These are phyloP conservation scores for Athalia circularis DNA, from an alignment of 2,888 invertebrate genomes.

Conservation along the genomic window DNA sequence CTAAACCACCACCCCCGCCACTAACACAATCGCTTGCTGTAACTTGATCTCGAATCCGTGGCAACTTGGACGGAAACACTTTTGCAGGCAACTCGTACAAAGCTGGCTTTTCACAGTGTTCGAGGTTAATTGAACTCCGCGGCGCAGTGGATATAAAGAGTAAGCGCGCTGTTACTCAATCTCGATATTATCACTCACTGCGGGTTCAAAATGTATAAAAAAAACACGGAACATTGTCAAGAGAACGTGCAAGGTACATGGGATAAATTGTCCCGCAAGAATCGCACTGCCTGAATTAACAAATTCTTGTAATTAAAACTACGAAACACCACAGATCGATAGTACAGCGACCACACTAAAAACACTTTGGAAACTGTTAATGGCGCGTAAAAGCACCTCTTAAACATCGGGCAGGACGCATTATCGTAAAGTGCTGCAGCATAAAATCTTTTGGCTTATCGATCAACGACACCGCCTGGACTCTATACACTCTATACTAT, in stretches of 20 bases:
- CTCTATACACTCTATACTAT: neutral
- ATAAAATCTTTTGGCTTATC: constrained; percentile 16
- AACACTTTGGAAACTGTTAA: constrained; percentile 40
- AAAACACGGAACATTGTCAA: neutral
- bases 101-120: constrained; percentile 23
- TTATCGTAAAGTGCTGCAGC: constrained; percentile 16
- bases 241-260: neutral
- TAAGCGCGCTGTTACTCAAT: neutral
- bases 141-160: neutral
- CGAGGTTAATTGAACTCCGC: constrained; percentile 22
- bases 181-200: neutral
- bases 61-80: constrained; percentile 1
- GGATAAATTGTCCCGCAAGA: neutral
- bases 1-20: too few relatives aligned
- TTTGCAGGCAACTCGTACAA: constrained; percentile 9
- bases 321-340: neutral
- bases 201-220: neutral
- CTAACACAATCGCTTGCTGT: neutral
- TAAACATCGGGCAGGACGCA: constrained; percentile 16
- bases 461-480: neutral
- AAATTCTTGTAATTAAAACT: constrained; percentile 35
- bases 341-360: constrained; percentile 12
- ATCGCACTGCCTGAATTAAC: constrained; percentile 2
- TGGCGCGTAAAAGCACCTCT: constrained; percentile 32
- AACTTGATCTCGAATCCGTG: constrained; percentile 25